Base-by-base conservation (phyloP, 2,888 invertebrate genomes). In the Helleia helle region DNA sequence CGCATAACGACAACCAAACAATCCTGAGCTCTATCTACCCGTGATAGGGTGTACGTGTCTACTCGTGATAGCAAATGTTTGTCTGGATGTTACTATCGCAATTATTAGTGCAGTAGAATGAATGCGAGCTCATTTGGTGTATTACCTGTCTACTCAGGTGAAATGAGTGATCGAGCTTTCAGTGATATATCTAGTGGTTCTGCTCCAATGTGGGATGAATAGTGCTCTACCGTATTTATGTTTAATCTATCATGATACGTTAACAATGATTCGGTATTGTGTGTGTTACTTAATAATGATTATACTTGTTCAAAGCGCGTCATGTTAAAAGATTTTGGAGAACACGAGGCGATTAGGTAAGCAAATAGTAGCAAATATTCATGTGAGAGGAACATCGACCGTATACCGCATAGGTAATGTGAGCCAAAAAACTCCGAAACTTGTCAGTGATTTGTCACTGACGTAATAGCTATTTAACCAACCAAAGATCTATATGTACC, bases 41-140 rank as follows among this genome's bases (percentile, higher is more conserved):
- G 0, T 0, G 2, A 42, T 57, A 64, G 44, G 41, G 44, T 34
- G 5, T 6, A 18, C n/a, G 12, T 25, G 40, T 8, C 14, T 11
- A 3, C 12, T n/a, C 8, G 1, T 4, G 15, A 12, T 1, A 3
- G 26, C 8, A 26, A 26, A 36, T 9, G 14, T 40, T 50, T 44
- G 46, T 15, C 3, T 9, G 36, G 28, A 24, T 26, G 40, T 40
- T 50, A 59, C 65, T 70, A 70, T 71, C 59, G 74, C 74, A 76
- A 77, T 79, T 74, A 77, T 69, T 72, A 71, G 71, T 63, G 68
- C 64, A 69, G 71, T 67, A 61, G 70, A 75, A 74, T 77, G 80
- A 79, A 75, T 77, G 72, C 71, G 67, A 56, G 50, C 66, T 68
- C 75, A 75, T 74, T 76, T 75, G 57, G 70, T 69, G 69, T 71